Base-by-base conservation (phyloP, 2,113 vertebrate species). In the Myotis brandtii region DNA sequence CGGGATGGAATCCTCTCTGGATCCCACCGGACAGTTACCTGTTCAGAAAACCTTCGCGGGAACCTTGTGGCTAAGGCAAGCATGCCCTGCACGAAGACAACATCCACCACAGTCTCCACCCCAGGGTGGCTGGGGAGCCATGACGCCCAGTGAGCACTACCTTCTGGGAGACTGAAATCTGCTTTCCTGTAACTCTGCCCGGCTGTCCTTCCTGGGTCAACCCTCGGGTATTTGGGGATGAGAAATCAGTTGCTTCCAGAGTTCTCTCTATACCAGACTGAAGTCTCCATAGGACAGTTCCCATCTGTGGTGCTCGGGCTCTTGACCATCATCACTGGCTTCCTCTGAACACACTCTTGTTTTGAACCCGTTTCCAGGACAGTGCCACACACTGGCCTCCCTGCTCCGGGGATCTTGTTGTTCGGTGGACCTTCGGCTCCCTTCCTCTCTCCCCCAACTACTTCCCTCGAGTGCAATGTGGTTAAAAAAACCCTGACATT, bases 61-160 rank as follows among this genome's bases (percentile, higher is more conserved):
- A n/a, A 32, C 13, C 32, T 48, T 8, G 3, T 30, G 93, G 30
- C 1, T 0, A 40, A 2, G 18, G 3, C 25, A 46, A 37, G 27
- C 17, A 37, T 0, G 7, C 6, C 1, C 6, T 3, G 40, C 9
- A 25, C 0, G 0, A 1, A 23, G 20, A 18, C 73, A 8, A 30
- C 2, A 34, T 7, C 23, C 70, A 8, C 34, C 27, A 20, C 7
- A 1, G 7, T 6, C 6, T 9, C 23, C 34, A 23, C 48, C 56
- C 14, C 37, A 10, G 2, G 7, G 3, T 18, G 23, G 0, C 2
- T 23, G 23, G 2, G 1, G 0, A 72, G 30, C 20, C 20, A 0
- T 0, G 40, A 30, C 8, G n/a, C 25, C 6, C 8, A 76, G 23
- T 7, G 14, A 91, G 12, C 0, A 0, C 6, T 66, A 50, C 62